Evolutionary conservation across 2,888 invertebrate genomes (phyloP).

Genomic region (Hemithea aestivaria): DNA sequence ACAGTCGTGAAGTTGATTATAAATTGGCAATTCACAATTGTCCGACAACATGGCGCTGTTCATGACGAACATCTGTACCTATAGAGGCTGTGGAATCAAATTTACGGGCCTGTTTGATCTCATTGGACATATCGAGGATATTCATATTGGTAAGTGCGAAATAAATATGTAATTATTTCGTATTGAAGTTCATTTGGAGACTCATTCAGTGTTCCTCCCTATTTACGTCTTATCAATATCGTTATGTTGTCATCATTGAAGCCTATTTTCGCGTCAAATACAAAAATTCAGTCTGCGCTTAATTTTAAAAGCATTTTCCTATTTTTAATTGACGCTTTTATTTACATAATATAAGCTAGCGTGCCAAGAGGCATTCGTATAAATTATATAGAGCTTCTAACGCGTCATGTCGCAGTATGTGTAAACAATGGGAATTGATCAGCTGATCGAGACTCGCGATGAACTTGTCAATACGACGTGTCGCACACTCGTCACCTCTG

Average conservation of each 20-base stretch:
- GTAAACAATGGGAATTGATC: constrained; percentile 26
- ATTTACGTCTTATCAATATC: constrained; percentile 67
- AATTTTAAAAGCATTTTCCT: constrained; percentile 11
- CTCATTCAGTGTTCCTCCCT: constrained; percentile 53
- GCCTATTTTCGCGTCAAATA: constrained; percentile 46
- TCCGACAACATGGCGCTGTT: constrained; percentile 91
- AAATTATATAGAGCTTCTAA: constrained; percentile 7
- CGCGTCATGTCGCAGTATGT: constrained; percentile 15
- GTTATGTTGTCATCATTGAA: constrained; percentile 68
- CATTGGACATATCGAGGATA: constrained; percentile 93
- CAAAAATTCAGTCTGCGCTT: constrained; percentile 28
- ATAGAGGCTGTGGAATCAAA: constrained; percentile 90
- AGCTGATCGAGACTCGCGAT: constrained; percentile 31
- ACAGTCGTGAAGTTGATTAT: constrained; percentile 56
- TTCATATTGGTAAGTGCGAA: constrained; percentile 87
- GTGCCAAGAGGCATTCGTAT: constrained; percentile 17
- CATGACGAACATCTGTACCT: constrained; percentile 93
- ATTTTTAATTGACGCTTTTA: constrained; percentile 21
- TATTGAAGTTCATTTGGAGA: constrained; percentile 30
- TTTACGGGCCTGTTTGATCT: constrained; percentile 89
- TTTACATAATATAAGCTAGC: constrained; percentile 9
- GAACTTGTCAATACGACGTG: neutral
- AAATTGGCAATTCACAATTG: constrained; percentile 47
- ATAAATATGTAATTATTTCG: constrained; percentile 23
- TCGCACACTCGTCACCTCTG: neutral